Evolutionary conservation across 2,888 invertebrate genomes (phyloP).

Genomic region (Charanyca ferruginea): DNA sequence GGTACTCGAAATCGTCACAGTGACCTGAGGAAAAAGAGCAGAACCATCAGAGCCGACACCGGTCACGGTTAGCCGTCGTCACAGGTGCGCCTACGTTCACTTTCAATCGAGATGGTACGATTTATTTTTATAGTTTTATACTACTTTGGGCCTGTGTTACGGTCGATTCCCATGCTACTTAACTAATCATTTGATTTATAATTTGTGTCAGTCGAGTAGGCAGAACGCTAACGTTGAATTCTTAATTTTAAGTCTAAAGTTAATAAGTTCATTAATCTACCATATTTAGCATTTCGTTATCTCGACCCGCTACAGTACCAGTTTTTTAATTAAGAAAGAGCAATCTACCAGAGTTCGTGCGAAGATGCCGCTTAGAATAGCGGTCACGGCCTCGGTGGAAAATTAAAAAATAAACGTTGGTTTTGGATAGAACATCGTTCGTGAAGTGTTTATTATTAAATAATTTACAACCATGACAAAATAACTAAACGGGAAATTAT

Average conservation of each 20-base stretch:
- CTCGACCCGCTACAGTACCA: conserved; percentile 64
- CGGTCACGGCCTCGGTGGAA: conserved; percentile 69
- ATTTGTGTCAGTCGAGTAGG: conserved; percentile 46
- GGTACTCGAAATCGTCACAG: conserved; percentile 81
- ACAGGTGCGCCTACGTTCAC: conserved; percentile 88
- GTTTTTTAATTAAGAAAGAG: conserved; percentile 75
- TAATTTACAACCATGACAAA: conserved; percentile 58
- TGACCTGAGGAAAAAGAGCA: conserved; percentile 83
- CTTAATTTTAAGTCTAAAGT: conserved; percentile 50
- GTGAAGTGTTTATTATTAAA: conserved; percentile 43
- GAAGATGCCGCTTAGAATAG: conserved; percentile 67
- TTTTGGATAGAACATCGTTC: conserved; percentile 53
- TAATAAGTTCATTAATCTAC: conserved; percentile 63
- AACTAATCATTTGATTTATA: conserved; percentile 42
- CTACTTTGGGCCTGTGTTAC: conserved; percentile 51
- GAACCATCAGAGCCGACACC: conserved; percentile 77
- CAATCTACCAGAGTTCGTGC: conserved; percentile 71
- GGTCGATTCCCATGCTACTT: conserved; percentile 53
- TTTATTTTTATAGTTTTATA: conserved; percentile 76
- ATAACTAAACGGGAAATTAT: conserved; percentile 54
- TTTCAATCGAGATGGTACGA: conserved; percentile 82
- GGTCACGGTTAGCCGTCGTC: conserved; percentile 81
- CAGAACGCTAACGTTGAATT: conserved; percentile 23
- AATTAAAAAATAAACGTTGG: conserved; percentile 66
- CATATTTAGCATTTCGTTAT: conserved; percentile 58